A percentile compares a stretch with the other conserved stretches of the same genome.
These are phyloP conservation scores for Thalassophryne amazonica DNA, from an alignment of 2,797 vertebrate species.

Conservation along the genomic window DNA sequence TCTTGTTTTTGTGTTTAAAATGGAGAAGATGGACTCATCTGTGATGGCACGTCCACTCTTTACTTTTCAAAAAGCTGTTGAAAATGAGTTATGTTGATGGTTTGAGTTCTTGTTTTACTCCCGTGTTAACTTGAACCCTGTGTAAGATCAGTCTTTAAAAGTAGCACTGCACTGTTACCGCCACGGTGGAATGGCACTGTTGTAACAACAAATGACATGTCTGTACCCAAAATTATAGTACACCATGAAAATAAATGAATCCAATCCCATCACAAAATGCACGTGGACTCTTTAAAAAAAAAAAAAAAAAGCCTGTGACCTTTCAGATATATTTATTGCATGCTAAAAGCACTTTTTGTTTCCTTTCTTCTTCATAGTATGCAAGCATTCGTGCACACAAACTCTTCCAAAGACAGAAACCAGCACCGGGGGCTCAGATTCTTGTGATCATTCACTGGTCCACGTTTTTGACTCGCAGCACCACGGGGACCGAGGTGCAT, in stretches of 20 bases:
- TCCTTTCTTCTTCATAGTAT: constrained; percentile 29
- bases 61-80: too few species aligned
- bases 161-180: too few species aligned
- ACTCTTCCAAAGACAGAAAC: constrained; percentile 1
- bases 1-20: too few species aligned
- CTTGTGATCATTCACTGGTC: constrained; percentile 79
- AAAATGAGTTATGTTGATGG: too few species aligned
- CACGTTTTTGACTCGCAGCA: constrained; percentile 93
- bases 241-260: neutral
- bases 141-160: too few species aligned
- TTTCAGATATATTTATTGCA: constrained; percentile 78
- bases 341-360: constrained; percentile 63
- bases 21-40: too few species aligned
- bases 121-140: too few species aligned
- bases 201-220: neutral
- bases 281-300: constrained; percentile 44
- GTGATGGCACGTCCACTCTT: too few species aligned
- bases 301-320: constrained; percentile 59
- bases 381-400: constrained; percentile 16
- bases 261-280: constrained; percentile 21
- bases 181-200: too few species aligned
- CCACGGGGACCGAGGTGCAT: constrained; percentile 96
- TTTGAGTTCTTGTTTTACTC: too few species aligned
- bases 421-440: neutral
- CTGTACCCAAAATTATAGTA: neutral